Evolutionary conservation across 2,888 invertebrate species (phyloP).

Genomic region (Adelphocoris suturalis): DNA sequence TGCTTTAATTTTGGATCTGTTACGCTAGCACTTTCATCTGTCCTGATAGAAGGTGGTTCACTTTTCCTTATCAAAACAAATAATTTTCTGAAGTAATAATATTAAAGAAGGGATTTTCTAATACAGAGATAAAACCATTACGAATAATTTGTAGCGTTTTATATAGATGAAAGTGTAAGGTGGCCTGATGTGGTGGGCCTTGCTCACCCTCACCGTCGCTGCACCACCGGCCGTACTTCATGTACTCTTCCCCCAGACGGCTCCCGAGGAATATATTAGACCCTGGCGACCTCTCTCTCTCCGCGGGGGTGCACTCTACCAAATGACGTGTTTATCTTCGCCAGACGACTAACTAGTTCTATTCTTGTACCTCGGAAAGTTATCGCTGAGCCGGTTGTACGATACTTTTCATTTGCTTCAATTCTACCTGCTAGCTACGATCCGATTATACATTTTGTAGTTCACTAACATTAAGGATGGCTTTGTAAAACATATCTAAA

Average conservation of each 20-base stretch:
- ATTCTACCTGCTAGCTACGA: not conserved
- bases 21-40: no score
- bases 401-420: not conserved
- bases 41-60: no score
- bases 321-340: conserved; percentile 45
- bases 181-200: not conserved
- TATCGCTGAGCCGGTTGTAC: not conserved
- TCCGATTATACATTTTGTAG: no score
- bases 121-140: no score
- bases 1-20: no score
- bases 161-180: not conserved
- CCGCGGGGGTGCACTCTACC: conserved; percentile 42
- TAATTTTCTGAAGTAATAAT: no score
- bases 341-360: conserved; percentile 20
- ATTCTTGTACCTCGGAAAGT: not conserved
- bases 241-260: not conserved
- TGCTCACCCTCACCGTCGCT: not conserved
- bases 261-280: not conserved
- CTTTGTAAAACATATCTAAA: no score
- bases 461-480: no score
- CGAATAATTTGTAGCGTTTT: not conserved
- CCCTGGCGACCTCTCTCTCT: not conserved
- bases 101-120: no score
- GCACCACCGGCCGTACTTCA: conserved; percentile 4
- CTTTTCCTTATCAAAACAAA: no score